Evolutionary conservation across 2,797 vertebrate species (phyloP), one percentile per base, ranked within the genome.

Genomic region (Luscinia megarhynchos): DNA sequence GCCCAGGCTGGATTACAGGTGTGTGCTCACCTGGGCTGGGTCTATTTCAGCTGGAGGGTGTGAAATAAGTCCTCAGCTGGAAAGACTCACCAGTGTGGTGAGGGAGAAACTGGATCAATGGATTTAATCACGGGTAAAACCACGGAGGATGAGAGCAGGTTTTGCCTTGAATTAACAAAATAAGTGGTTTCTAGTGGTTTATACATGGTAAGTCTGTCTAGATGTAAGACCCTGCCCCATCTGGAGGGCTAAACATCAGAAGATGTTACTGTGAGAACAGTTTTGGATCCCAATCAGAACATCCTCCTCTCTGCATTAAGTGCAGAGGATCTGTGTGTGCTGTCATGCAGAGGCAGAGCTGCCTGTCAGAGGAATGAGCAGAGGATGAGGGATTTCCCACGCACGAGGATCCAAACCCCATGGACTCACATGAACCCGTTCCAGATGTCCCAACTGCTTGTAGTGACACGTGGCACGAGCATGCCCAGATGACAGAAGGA

Each of bases 191-290:
- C 41, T 48, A 30, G 54, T 36, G 29, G 15, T 75, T 59, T 78
- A 26, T 17, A 23, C 58, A 19, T 5, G 17, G 3, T 16, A 53
- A 51, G 16, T 32, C 72, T 70, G 64, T 16, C 51, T 59, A 29
- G 45, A 90, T 30, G 5, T 13, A 73, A 80, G 20, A 79, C 51
- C 66, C 66, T 63, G 45, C 12, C 55, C 70, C 91, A 79, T 90
- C 80, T 90, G 87, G 70, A 95, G 27, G 87, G 50, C 89, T 88
- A 53, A 68, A 76, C 27, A 87, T 91, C 62, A 40, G 92, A 83
- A 58, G 54, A 86, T 32, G 45, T 84, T 90, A 77, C 20, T 55
- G 41, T 57, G 63, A 90, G 76, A 76, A 22, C 10, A 36, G 2
- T 57, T 92, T 81, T 93, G 95, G 84, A 88, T 63, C n/a, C 30